phyloP scores from a whole-genome alignment of 2,888 invertebrate species.

The Drosophila aldrichi region DNA sequence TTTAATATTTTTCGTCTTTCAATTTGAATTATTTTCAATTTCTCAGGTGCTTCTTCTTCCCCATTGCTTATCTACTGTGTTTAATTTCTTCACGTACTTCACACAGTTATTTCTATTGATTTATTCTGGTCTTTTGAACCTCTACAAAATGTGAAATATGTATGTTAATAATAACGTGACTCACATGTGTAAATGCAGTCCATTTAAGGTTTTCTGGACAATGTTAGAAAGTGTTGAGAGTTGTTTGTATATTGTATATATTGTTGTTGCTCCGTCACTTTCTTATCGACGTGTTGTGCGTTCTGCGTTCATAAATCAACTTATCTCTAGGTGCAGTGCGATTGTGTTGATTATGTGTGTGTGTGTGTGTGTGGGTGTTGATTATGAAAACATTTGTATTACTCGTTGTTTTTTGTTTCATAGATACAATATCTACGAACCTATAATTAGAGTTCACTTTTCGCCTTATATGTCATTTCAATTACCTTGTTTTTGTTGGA shows the following conservation, averaged over 20 bases:
- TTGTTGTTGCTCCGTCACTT: slow-evolving; percentile 30
- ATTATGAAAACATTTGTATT: slow-evolving; percentile 70
- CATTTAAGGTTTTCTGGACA: slow-evolving; percentile 12
- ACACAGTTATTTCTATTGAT: slow-evolving; percentile 32
- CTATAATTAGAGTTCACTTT: slow-evolving; percentile 64
- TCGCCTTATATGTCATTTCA: slow-evolving; percentile 43
- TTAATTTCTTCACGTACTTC: slow-evolving; percentile 46
- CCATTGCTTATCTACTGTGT: not conserved
- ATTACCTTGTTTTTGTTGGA: slow-evolving; percentile 22
- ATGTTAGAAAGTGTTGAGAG: slow-evolving; percentile 52
- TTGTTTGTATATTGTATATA: not conserved
- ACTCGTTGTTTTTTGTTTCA: slow-evolving; percentile 43
- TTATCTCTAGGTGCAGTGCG: slow-evolving; percentile 31
- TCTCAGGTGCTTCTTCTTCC: not conserved
- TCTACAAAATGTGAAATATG: slow-evolving; percentile 12
- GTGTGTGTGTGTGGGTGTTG: slow-evolving; percentile 7
- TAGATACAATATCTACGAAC: slow-evolving; percentile 71
- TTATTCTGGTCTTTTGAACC: slow-evolving; percentile 20
- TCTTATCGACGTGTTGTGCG: slow-evolving; percentile 52
- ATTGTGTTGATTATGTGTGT: not conserved
- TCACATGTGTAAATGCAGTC: slow-evolving; percentile 36
- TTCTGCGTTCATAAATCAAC: slow-evolving; percentile 31
- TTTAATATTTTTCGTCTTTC: no score
- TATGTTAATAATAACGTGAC: slow-evolving; percentile 66
- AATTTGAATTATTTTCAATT: not conserved